A percentile compares a stretch with the other conserved stretches of the same genome.
Evolutionary conservation across 2,888 invertebrate species (phyloP).

Genomic region (Mythimna ferrago): DNA sequence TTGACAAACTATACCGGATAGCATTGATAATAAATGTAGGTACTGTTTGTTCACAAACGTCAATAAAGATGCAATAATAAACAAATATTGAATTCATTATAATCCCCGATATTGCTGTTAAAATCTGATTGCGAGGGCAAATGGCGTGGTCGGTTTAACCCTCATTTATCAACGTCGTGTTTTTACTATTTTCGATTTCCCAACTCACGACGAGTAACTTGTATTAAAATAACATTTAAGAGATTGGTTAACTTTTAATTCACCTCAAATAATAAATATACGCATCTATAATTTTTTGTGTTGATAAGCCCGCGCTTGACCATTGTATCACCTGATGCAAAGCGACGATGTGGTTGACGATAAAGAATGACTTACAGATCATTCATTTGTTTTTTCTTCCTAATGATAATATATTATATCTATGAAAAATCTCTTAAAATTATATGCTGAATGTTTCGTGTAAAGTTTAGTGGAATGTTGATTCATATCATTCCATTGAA

Average conservation of each 20-base stretch:
- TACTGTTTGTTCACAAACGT: slow-evolving; percentile 20
- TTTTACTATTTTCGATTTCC: slow-evolving; percentile 6
- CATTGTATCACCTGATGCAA: too few species aligned
- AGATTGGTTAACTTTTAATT: neutral
- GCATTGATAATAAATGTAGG: slow-evolving; percentile 23
- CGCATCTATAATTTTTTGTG: too few species aligned
- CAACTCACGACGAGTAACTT: slow-evolving; percentile 8
- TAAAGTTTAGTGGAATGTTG: too few species aligned
- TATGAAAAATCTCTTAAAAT: too few species aligned
- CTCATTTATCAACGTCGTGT: slow-evolving; percentile 18
- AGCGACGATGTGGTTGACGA: too few species aligned
- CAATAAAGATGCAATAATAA: slow-evolving; percentile 1
- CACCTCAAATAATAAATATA: neutral
- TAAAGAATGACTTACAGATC: too few species aligned
- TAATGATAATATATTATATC: too few species aligned
- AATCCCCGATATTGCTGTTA: neutral
- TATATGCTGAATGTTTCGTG: too few species aligned
- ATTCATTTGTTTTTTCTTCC: too few species aligned
- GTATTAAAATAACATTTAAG: neutral
- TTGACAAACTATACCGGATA: slow-evolving; percentile 19
- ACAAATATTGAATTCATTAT: slow-evolving; percentile 11
- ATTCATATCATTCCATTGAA: too few species aligned
- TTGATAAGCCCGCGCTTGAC: too few species aligned
- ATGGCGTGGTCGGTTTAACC: neutral
- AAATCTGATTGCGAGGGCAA: slow-evolving; percentile 1